Evolutionary conservation across 1,140 invertebrate genomes (phyloP), one percentile per base, ranked within the genome.

Genomic region (Agraylea sexmaculata): DNA sequence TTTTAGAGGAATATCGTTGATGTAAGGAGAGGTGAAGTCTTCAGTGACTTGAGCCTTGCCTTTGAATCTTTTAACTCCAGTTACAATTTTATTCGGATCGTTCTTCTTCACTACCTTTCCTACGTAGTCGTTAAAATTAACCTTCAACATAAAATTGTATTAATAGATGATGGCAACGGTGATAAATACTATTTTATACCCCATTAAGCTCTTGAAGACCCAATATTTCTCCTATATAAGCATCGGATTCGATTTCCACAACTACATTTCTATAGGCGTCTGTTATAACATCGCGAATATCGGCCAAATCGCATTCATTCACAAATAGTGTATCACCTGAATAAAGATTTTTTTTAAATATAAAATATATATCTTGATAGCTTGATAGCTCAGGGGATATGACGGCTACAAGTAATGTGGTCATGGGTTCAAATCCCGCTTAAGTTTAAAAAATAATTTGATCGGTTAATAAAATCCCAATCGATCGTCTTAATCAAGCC

Each of bases 51-150:
- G 32, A 5, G 44, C 17, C 4, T 41, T 34, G n/a, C 42, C 39
- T 40, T 40, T 48, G 36, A 48, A 44, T n/a, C 25, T 29, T 40
- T 48, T 48, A 5, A 20, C 30, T 2, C 46, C 46, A 16, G 21
- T 19, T 6, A 47, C 35, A 5, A 22, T 29, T 7, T n/a, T 30
- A 11, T 30, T 30, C 29, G 16, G 11, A 16, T 13, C 29, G 23
- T 34, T 18, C 19, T 41, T 41, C 31, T 34, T 10, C 1, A 41
- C 39, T 3, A 41, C 31, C 16, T 12, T 22, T 8, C 29, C 12
- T 12, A 41, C 34, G 22, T 41, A 41, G 10, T 41, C 31, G 16
- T 34, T 17, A 17, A 41, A 41, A 23, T 41, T 4, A n/a, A n/a
- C n/a, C n/a, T n/a, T n/a, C n/a, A n/a, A n/a, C n/a, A n/a, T n/a